Evolutionary conservation across 2,797 vertebrate genomes (phyloP), one percentile per base, ranked within the genome.

Genomic region (Malurus leucopterus): DNA sequence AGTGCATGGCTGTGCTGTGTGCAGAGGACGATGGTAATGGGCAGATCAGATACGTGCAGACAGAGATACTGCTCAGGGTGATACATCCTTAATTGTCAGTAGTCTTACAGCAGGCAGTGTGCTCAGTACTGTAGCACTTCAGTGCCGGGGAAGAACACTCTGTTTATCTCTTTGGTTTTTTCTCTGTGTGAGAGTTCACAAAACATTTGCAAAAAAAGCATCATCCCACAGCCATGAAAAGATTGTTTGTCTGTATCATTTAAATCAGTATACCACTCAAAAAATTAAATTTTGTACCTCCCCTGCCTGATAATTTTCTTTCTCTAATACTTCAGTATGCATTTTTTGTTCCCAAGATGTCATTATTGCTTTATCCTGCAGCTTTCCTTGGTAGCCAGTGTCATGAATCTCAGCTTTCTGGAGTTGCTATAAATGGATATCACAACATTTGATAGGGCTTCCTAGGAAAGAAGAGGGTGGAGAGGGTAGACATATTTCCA

Each of bases 41-140:
- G 36, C 64, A 87, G 67, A 89, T 93, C 47, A 88, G 69, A 80
- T 68, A 84, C 0, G 2, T 74, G 64, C 85, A 91, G 70, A 83
- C 51, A 84, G 89, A 81, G 71, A 76, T 86, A 51, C 53, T 79
- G 80, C 83, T 93, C 50, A 64, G 87, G 40, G 74, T 92, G 77
- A 92, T 79, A 72, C 58, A 77, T 90, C 51, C 64, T 78, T 86
- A 89, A 92, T 91, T 93, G 85, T 91, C 64, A 79, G 43, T 24
- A 43, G 40, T 44, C 62, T 86, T 89, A 59, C 0, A 89, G 70
- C 51, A 89, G 71, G n/a, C 86, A 91, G 57, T 82, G 77, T 92
- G 69, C 50, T 93, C 69, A 55, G 61, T 36, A 80, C 93, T 88
- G 72, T 84, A 69, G 64, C 64, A 86, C 71, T 88, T 93, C 68